These are phyloP conservation scores for Cardiocondyla obscurior DNA, from an alignment of 1,140 invertebrate genomes.

Conservation along the genomic window DNA sequence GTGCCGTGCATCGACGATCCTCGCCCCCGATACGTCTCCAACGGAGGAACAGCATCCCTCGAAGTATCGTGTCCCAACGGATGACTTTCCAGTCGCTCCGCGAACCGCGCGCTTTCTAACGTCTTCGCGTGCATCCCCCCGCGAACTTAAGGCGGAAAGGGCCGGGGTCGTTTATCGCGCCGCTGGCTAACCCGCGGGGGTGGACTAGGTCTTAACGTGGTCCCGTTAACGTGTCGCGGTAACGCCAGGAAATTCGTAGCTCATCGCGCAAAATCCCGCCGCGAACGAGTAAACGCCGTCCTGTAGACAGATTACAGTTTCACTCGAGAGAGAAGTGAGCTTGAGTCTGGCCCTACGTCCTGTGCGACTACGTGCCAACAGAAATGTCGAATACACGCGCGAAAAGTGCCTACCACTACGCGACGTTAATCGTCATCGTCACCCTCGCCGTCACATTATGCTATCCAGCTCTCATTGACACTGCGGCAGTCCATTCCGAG, in stretches of 20 bases:
- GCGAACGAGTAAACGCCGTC: neutral
- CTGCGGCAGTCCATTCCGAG: constrained; percentile 69
- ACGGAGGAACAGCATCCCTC: too few species aligned
- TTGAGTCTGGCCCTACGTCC: neutral
- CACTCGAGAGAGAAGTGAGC: neutral
- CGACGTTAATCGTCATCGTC: constrained; percentile 38
- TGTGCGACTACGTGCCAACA: neutral
- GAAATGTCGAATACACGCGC: neutral
- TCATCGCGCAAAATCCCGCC: neutral
- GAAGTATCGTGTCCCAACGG: too few species aligned
- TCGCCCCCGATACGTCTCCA: too few species aligned
- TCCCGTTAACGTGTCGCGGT: neutral
- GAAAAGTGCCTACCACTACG: neutral
- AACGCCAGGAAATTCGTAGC: too few species aligned
- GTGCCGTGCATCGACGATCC: too few species aligned
- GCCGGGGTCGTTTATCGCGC: too few species aligned
- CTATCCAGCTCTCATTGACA: constrained; percentile 60
- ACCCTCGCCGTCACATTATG: constrained; percentile 62
- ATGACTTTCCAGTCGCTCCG: too few species aligned
- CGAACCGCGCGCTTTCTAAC: too few species aligned
- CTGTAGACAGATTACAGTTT: neutral
- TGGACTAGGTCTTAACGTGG: neutral
- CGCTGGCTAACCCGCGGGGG: too few species aligned
- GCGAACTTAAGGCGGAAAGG: too few species aligned
- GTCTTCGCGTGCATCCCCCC: too few species aligned